A percentile compares a stretch with the other conserved stretches of the same genome.
Conservation (phyloP, 2,113 vertebrate species). For the Silurus meridionalis region DNA sequence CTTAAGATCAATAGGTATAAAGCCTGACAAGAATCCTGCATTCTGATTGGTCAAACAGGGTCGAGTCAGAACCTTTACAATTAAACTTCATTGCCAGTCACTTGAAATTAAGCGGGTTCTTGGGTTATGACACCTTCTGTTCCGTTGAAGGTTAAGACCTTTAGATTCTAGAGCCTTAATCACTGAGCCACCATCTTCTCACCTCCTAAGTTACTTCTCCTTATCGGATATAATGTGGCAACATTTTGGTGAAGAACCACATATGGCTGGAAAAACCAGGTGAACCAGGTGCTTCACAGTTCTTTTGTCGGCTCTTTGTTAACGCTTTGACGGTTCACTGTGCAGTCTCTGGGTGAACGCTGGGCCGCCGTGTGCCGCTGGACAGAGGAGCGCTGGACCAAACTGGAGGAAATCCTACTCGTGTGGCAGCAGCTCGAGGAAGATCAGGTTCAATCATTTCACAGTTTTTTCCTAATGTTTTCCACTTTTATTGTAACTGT, state of each 20-base stretch:
- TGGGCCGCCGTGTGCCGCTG: slow-evolving; percentile 97
- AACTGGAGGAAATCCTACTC: slow-evolving; percentile 83
- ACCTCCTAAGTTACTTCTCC: too few relatives aligned
- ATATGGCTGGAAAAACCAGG: too few relatives aligned
- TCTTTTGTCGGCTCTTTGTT: background rate
- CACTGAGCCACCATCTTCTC: too few relatives aligned
- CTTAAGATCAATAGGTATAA: background rate
- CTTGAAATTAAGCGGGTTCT: background rate
- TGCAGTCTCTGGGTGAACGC: slow-evolving; percentile 88
- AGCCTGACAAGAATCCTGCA: background rate
- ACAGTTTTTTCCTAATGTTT: too few relatives aligned
- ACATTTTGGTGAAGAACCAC: too few relatives aligned
- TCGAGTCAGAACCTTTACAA: background rate
- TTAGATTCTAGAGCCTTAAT: too few relatives aligned
- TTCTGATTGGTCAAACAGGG: background rate
- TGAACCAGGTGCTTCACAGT: too few relatives aligned
- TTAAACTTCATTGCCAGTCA: background rate
- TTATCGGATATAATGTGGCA: too few relatives aligned
- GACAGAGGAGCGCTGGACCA: slow-evolving; percentile 89
- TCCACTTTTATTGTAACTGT: background rate
- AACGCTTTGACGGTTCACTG: background rate
- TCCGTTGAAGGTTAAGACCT: too few relatives aligned
- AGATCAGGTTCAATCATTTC: slow-evolving; percentile 80
- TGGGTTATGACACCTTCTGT: too few relatives aligned
- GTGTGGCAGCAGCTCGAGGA: slow-evolving; percentile 90